Conservation (phyloP, 1,140 invertebrate species). For the Drosophila bocqueti region DNA sequence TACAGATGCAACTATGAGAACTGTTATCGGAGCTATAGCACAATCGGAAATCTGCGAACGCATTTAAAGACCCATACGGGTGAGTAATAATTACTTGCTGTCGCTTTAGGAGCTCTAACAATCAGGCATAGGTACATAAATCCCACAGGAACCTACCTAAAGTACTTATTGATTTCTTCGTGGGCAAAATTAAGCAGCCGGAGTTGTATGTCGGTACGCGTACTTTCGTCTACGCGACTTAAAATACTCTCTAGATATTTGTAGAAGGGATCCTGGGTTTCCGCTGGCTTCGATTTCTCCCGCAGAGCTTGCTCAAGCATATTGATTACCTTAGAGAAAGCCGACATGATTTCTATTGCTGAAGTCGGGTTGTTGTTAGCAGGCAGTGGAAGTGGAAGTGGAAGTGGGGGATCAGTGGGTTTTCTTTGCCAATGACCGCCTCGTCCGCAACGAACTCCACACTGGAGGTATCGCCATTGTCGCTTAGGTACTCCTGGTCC, state of each 20-base stretch:
- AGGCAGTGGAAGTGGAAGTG: neutral
- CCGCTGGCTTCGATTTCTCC: constrained; percentile 1
- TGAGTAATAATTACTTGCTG: constrained; percentile 81
- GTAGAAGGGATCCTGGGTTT: constrained; percentile 37
- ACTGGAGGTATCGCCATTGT: neutral
- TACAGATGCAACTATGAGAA: constrained; percentile 96
- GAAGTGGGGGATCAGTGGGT: neutral
- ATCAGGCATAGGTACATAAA: neutral
- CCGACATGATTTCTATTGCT: neutral
- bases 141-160: neutral
- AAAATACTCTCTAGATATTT: constrained; percentile 43
- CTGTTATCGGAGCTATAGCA: constrained; percentile 96
- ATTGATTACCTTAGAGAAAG: constrained; percentile 21
- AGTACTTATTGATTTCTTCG: constrained; percentile 6
- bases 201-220: constrained; percentile 34
- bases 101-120: too few species aligned
- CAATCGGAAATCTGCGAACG: constrained; percentile 96
- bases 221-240: constrained; percentile 18
- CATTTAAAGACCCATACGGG: constrained; percentile 98
- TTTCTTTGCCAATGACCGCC: neutral
- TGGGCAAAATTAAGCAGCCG: constrained; percentile 32
- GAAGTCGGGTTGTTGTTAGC: neutral
- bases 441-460: constrained; percentile 8
- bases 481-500: constrained; percentile 6
- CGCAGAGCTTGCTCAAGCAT: constrained; percentile 28